These are phyloP conservation scores for Thereva unica DNA, from an alignment of 2,888 invertebrate genomes.

Conservation along the genomic window DNA sequence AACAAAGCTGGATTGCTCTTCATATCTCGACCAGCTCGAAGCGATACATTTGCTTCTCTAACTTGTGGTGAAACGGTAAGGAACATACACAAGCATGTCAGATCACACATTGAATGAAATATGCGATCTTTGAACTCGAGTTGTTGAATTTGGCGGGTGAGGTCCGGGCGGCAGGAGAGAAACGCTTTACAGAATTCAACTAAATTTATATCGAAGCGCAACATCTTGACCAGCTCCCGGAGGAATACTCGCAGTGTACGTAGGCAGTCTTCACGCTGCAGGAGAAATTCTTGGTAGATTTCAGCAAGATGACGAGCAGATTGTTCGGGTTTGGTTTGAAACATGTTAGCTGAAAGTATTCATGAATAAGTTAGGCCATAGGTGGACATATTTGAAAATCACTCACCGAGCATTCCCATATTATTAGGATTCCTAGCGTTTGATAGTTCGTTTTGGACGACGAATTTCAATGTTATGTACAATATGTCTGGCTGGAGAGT, in stretches of 20 bases:
- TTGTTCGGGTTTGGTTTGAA: slow-evolving; percentile 79
- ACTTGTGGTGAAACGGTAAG: slow-evolving; percentile 74
- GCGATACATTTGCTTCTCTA: slow-evolving; percentile 66
- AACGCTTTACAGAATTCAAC: slow-evolving; percentile 78
- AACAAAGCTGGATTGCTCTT: slow-evolving; percentile 52
- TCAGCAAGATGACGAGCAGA: slow-evolving; percentile 84
- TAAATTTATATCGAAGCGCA: slow-evolving; percentile 80
- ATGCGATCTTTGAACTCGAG: slow-evolving; percentile 80
- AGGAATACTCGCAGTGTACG: slow-evolving; percentile 82
- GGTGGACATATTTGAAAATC: not conserved
- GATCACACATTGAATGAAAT: slow-evolving; percentile 80
- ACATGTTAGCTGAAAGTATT: slow-evolving; percentile 68
- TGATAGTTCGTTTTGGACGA: slow-evolving; percentile 93
- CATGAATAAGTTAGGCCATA: not conserved
- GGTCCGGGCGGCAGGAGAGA: slow-evolving; percentile 65
- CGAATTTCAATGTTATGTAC: slow-evolving; percentile 83
- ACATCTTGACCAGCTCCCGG: slow-evolving; percentile 84
- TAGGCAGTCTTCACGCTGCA: slow-evolving; percentile 88
- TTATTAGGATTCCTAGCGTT: slow-evolving; percentile 92
- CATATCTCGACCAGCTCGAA: slow-evolving; percentile 60
- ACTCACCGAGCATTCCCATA: slow-evolving; percentile 76
- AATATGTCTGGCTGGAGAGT: slow-evolving; percentile 82
- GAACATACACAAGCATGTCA: slow-evolving; percentile 83
- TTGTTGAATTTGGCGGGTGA: slow-evolving; percentile 64
- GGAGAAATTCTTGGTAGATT: slow-evolving; percentile 81